These are phyloP conservation scores for Agriotes lineatus DNA, from an alignment of 2,888 invertebrate genomes.

Conservation along the genomic window DNA sequence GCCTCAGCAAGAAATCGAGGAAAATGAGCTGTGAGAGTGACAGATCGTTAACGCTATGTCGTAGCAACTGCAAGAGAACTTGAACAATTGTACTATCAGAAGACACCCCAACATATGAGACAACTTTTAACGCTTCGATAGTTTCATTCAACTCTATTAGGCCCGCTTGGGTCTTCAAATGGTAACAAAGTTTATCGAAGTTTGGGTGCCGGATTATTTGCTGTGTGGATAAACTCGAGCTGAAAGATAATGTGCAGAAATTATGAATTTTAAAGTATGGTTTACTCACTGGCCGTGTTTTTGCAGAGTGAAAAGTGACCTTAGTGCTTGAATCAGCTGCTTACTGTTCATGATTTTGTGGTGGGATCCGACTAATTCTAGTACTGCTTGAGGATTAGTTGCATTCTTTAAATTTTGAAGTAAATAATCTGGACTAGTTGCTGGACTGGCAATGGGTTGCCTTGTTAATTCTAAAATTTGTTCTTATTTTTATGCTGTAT, in stretches of 20 bases:
- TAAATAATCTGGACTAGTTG: conserved; percentile 64
- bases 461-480: conserved; percentile 28
- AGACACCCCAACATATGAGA: conserved; percentile 72
- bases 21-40: conserved; percentile 74
- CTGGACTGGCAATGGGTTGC: conserved; percentile 1
- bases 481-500: too few species aligned
- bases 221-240: conserved; percentile 62
- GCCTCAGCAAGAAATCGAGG: conserved; percentile 71
- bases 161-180: conserved; percentile 70
- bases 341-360: conserved; percentile 67
- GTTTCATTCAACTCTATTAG: conserved; percentile 69
- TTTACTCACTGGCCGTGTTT: conserved; percentile 66
- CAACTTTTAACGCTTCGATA: conserved; percentile 72
- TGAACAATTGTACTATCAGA: conserved; percentile 72
- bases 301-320: conserved; percentile 70
- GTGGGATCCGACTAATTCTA: conserved; percentile 66
- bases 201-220: conserved; percentile 69
- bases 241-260: conserved; percentile 47
- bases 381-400: conserved; percentile 64
- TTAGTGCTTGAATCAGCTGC: conserved; percentile 71
- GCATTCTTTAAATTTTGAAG: conserved; percentile 67
- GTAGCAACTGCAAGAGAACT: conserved; percentile 73
- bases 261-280: too few species aligned
- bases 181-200: conserved; percentile 72
- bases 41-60: conserved; percentile 73